Base-by-base conservation (phyloP, 2,888 invertebrate species). In the Leptinotarsa rubiginosa region DNA sequence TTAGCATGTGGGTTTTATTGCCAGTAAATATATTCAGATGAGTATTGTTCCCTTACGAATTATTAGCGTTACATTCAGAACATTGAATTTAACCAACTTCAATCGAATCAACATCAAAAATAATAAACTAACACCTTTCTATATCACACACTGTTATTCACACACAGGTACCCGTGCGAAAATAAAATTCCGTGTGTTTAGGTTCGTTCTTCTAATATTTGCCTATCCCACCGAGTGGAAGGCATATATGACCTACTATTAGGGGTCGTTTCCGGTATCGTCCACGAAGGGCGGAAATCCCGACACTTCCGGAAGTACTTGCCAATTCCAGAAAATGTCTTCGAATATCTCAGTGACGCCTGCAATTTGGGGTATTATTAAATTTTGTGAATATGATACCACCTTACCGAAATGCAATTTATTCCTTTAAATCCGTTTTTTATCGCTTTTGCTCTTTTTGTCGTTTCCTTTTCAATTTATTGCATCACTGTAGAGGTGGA, bases 281-380 rank as follows among this genome's bases (percentile, higher is more conserved):
- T 64, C 31, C 16, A 47, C 62, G 69, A 77, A 73, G 78, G 76
- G 83, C 82, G 83, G 83, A 83, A 82, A 83, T 81, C 82, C 80
- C 77, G 49, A 73, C 81, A 81, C 79, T 79, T 81, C 82, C 79
- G 82, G 82, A 83, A 82, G 80, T 83, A 83, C 83, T 83, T 83
- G 81, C 80, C 82, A 83, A 81, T 84, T 83, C 81, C 77, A 75
- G 75, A 65, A 72, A 66, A 67, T 64, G 73, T 73, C 71, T 73
- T 75, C 22, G 66, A 54, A 74, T 68, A 65, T 74, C 71, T 66
- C 54, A 74, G 70, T 74, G 50, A 59, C 41, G 68, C 68, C 56
- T 74, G 67, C 68, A 64, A 71, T 65, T 59, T 47, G 25, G 41
- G n/a, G 20, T 69, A 56, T 59, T 56, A 56, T 69, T 69, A 54